phyloP scores from a whole-genome alignment of 2,797 vertebrate species.

The Rousettus madagascariensis region DNA sequence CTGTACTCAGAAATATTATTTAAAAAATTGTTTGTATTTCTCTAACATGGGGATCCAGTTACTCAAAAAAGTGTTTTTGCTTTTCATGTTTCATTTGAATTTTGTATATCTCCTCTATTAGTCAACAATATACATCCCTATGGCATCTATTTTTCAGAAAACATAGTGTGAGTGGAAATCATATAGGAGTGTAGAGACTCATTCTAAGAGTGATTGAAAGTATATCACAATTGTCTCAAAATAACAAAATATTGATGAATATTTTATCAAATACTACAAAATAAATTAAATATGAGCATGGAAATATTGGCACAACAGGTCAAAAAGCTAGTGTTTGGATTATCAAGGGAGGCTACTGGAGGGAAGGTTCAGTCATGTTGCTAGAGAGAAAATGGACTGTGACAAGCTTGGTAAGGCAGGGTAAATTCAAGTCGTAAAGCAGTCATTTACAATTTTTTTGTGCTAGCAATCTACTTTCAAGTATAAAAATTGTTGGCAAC shows the following conservation, averaged over 20 bases:
- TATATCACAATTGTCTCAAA: neutral
- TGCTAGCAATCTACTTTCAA: neutral
- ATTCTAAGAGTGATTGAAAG: neutral
- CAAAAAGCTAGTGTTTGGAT: neutral
- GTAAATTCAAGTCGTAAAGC: neutral
- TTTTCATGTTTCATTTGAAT: conserved; percentile 26
- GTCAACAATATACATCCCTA: neutral
- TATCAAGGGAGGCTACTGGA: neutral
- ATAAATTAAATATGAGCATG: neutral
- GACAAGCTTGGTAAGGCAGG: neutral
- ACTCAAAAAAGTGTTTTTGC: neutral
- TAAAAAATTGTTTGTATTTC: neutral
- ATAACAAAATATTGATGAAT: neutral
- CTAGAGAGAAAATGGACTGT: neutral
- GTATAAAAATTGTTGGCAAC: neutral
- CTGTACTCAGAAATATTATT: neutral
- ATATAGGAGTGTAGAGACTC: neutral
- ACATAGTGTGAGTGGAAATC: neutral
- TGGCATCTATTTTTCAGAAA: neutral
- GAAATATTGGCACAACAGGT: neutral
- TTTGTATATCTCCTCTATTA: neutral
- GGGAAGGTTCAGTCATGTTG: fast-evolving
- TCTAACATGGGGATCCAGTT: neutral
- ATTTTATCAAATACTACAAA: neutral
- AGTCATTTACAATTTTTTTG: neutral